Evolutionary conservation across 2,888 invertebrate species (phyloP).

Genomic region (Oscheius sp.): DNA sequence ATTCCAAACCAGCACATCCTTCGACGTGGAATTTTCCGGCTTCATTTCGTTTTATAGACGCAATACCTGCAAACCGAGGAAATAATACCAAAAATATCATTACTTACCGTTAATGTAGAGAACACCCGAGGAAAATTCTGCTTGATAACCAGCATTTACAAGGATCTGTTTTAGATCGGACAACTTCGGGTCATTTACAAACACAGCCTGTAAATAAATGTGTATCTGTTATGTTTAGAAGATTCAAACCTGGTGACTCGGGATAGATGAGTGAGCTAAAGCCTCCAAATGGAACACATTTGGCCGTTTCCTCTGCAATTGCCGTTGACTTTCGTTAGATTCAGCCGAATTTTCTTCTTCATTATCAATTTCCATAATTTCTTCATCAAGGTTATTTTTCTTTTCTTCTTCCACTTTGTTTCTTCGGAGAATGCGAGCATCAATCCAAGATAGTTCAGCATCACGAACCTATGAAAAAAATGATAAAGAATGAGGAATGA

Average conservation of each 20-base stretch:
- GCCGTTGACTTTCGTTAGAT: neutral
- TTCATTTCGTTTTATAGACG: constrained; percentile 90
- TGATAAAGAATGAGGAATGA: neutral
- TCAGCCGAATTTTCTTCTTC: constrained; percentile 23
- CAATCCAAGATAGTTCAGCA: constrained; percentile 94
- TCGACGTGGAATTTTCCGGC: constrained; percentile 91
- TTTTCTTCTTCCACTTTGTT: constrained; percentile 51
- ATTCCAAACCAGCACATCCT: constrained; percentile 92
- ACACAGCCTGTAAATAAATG: constrained; percentile 80
- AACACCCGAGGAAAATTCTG: constrained; percentile 89
- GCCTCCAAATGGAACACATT: constrained; percentile 59
- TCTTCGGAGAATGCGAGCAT: constrained; percentile 64
- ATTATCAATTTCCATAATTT: constrained; percentile 41
- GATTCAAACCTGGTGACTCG: constrained; percentile 77
- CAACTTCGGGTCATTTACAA: constrained; percentile 91
- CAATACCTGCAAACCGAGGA: constrained; percentile 78
- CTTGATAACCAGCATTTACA: constrained; percentile 70
- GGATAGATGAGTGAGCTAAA: constrained; percentile 58
- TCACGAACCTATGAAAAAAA: constrained; percentile 82
- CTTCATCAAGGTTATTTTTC: constrained; percentile 39
- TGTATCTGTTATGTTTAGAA: constrained; percentile 20
- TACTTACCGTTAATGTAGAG: constrained; percentile 84
- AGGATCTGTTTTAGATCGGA: constrained; percentile 86
- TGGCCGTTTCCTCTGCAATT: constrained; percentile 27
- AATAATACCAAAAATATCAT: neutral